Evolutionary conservation across 1,140 invertebrate species (phyloP).

Genomic region (Drosophila suzukii): DNA sequence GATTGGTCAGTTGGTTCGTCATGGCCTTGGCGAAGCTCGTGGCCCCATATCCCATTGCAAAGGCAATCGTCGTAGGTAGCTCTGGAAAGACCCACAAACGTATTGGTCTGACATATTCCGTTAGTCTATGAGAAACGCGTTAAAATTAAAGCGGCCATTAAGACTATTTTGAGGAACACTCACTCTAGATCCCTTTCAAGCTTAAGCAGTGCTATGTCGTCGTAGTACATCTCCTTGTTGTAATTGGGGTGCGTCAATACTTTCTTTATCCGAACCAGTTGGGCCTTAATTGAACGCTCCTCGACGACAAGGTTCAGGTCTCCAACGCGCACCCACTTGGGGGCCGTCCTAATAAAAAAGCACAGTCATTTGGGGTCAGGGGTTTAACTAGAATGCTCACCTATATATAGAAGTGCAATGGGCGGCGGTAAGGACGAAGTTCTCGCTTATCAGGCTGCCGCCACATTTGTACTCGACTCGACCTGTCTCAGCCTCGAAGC

Average conservation of each 20-base stretch:
- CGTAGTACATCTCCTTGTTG: conserved; percentile 53
- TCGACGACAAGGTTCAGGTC: conserved; percentile 65
- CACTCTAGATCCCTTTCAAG: conserved; percentile 57
- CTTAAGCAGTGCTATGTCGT: conserved; percentile 72
- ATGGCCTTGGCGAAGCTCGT: conserved; percentile 66
- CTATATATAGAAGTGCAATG: conserved; percentile 68
- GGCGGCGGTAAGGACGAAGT: conserved; percentile 76
- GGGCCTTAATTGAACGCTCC: conserved; percentile 45
- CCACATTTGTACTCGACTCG: conserved; percentile 80
- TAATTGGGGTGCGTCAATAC: conserved; percentile 66
- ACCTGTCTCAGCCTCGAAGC: conserved; percentile 44
- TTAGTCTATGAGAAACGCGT: conserved; percentile 47
- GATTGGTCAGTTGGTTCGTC: conserved; percentile 72
- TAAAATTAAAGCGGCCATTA: neutral
- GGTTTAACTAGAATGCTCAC: conserved; percentile 46
- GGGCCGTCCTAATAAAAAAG: conserved; percentile 45
- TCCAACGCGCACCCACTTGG: conserved; percentile 71
- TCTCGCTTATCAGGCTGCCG: conserved; percentile 84
- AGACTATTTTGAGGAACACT: conserved; percentile 23
- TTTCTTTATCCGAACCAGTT: conserved; percentile 46
- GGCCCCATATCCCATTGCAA: conserved; percentile 80
- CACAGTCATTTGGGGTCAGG: too few species aligned
- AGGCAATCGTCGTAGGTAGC: conserved; percentile 67
- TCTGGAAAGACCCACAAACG: conserved; percentile 58
- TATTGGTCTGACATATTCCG: conserved; percentile 71